Evolutionary conservation across 2,113 vertebrate species (phyloP).

Genomic region (Panthera tigris): DNA sequence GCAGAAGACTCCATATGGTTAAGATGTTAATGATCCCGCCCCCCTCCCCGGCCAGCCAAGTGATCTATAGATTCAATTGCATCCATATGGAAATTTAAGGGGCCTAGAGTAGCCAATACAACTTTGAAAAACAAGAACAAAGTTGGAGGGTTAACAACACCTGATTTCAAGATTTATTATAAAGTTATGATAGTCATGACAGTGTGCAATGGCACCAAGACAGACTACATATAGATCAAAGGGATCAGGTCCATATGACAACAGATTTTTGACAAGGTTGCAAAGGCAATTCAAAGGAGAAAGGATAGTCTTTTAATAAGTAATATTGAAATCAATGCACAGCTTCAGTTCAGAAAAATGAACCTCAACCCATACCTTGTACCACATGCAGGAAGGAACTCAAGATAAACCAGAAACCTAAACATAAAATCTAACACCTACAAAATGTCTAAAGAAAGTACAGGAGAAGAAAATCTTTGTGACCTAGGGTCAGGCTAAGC

Average conservation of each 20-base stretch:
- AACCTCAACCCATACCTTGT: too few species aligned
- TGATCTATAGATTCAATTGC: neutral
- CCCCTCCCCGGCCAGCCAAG: too few species aligned
- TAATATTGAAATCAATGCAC: neutral
- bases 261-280: neutral
- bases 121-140: neutral
- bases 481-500: neutral
- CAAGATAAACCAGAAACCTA: neutral
- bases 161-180: neutral
- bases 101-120: neutral
- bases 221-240: neutral
- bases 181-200: rapidly evolving
- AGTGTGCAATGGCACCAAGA: neutral
- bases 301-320: neutral
- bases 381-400: neutral
- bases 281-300: neutral
- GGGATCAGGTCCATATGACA: neutral
- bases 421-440: neutral
- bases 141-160: neutral
- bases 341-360: neutral
- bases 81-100: neutral
- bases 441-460: neutral
- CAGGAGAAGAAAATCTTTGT: too few species aligned
- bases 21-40: neutral
- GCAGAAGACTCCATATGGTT: neutral